Percentiles rank a stretch among this genome's conserved stretches.
phyloP scores from a whole-genome alignment of 2,888 invertebrate genomes.

The Lasioglossum marginatum region DNA sequence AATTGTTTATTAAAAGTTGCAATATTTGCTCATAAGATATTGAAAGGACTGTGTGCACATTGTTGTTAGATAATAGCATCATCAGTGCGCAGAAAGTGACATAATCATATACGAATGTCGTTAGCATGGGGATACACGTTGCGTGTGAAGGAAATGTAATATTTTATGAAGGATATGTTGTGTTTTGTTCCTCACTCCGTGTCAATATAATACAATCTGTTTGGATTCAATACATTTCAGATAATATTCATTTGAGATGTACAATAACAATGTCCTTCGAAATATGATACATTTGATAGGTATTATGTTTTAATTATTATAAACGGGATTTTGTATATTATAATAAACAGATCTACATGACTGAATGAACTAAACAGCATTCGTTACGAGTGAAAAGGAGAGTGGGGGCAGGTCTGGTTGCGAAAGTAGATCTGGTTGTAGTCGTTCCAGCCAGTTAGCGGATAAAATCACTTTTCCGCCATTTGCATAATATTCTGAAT shows the following conservation, averaged over 20 bases:
- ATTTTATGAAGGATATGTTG: not conserved
- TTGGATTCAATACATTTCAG: not conserved
- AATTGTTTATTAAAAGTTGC: not conserved
- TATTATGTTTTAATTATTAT: not conserved
- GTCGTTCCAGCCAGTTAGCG: not conserved
- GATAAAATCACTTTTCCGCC: conserved; percentile 1
- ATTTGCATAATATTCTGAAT: conserved; percentile 4
- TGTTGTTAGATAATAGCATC: not conserved
- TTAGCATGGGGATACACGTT: not conserved
- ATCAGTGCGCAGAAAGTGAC: not conserved
- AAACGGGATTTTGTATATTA: not conserved
- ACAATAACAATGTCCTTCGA: not conserved
- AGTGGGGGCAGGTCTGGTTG: conserved; percentile 10
- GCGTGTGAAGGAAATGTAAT: not conserved
- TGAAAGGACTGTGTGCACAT: not conserved
- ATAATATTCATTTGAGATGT: not conserved
- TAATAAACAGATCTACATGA: not conserved
- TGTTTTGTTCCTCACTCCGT: not conserved
- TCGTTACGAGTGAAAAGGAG: not conserved
- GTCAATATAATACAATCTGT: not conserved
- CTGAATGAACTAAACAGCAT: not conserved
- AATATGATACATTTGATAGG: not conserved
- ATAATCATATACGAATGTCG: not conserved
- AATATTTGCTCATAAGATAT: not conserved
- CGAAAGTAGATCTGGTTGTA: conserved; percentile 13